phyloP scores from a whole-genome alignment of 1,140 invertebrate genomes.

The Drosophila kepulauana region DNA sequence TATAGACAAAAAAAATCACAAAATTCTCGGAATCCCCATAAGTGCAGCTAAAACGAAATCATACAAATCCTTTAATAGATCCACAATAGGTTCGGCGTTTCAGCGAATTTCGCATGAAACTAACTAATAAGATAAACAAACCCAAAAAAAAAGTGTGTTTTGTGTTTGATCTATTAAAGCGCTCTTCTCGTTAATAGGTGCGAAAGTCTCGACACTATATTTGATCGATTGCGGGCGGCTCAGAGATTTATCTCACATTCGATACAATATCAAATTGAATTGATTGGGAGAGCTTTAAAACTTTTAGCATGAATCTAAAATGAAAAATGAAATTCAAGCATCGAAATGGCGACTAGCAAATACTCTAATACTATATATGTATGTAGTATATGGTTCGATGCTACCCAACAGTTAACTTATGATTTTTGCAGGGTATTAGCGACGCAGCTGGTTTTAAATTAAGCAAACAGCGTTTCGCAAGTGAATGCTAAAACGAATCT shows the following conservation, averaged over 20 bases:
- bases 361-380: background rate
- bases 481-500: conserved; percentile 54
- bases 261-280: background rate
- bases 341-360: background rate
- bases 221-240: background rate
- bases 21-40: background rate
- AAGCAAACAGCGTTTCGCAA: conserved; percentile 53
- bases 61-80: background rate
- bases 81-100: background rate
- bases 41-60: background rate
- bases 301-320: conserved; percentile 26
- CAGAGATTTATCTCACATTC: conserved; percentile 5
- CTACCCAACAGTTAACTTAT: background rate
- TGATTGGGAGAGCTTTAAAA: background rate
- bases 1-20: too few species aligned
- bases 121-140: conserved; percentile 3
- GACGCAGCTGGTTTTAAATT: conserved; percentile 28
- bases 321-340: background rate
- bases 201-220: conserved; percentile 2
- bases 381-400: background rate
- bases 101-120: background rate
- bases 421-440: background rate
- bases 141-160: background rate
- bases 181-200: conserved; percentile 5
- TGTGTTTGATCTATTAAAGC: conserved; percentile 1